phyloP scores from a whole-genome alignment of 2,113 vertebrate genomes.

The Sorex araneus region DNA sequence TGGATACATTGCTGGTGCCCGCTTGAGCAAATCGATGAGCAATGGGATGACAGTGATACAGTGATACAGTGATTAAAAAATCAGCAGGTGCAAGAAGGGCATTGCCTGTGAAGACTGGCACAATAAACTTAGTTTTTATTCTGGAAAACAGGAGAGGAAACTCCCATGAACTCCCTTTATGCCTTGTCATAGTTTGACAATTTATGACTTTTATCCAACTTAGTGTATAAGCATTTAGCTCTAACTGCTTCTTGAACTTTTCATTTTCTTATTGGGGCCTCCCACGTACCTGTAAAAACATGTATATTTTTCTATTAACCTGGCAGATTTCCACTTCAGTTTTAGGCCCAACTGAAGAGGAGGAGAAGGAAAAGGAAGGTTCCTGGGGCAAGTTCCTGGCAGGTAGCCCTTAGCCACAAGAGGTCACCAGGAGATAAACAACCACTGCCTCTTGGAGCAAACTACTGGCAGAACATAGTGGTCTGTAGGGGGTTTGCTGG shows the following conservation, averaged over 20 bases:
- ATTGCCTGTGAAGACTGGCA: not conserved
- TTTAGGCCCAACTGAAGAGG: not conserved
- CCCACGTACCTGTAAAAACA: not conserved
- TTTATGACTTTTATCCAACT: not conserved
- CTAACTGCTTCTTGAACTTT: not conserved
- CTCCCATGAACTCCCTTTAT: not conserved
- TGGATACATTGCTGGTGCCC: too few species aligned
- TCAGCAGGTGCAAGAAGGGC: not conserved
- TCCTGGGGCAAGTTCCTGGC: not conserved
- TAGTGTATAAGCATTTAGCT: not conserved
- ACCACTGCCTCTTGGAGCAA: not conserved
- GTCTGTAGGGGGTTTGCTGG: not conserved
- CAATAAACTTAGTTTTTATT: not conserved
- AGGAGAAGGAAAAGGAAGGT: not conserved
- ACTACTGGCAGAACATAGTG: not conserved
- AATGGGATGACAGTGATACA: too few species aligned
- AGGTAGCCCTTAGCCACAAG: not conserved
- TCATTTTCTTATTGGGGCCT: not conserved
- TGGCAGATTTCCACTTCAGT: not conserved
- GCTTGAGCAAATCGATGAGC: too few species aligned
- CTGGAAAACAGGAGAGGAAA: not conserved
- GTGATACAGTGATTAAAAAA: too few species aligned
- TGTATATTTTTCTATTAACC: too few species aligned
- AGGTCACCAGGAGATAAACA: not conserved
- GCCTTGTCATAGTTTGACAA: not conserved